These are phyloP conservation scores for Phengaris alcon DNA, from an alignment of 2,888 invertebrate species.

Conservation along the genomic window DNA sequence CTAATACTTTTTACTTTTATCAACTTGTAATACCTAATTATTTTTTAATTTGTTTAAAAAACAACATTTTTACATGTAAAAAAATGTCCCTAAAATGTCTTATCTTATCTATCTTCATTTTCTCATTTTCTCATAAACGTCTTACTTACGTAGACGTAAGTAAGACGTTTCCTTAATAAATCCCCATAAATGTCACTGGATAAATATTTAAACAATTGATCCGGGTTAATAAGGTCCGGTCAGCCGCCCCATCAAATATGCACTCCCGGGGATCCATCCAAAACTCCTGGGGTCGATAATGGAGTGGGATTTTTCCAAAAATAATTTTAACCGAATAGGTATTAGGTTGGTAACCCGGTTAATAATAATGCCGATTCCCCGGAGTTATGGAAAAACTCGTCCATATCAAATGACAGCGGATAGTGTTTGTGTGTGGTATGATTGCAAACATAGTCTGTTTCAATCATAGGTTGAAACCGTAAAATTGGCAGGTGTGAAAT, in stretches of 20 bases:
- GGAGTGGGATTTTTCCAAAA: conserved; percentile 28
- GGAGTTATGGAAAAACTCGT: not conserved
- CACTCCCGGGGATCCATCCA: not conserved
- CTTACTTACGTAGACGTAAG: not conserved
- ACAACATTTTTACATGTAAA: no score
- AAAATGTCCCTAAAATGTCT: not conserved
- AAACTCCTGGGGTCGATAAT: conserved; percentile 21
- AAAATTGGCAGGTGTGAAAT: no score
- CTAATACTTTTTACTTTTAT: no score
- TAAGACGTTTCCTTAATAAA: conserved; percentile 7
- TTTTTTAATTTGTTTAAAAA: no score
- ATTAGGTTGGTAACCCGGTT: conserved; percentile 7
- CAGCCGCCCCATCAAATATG: conserved; percentile 23
- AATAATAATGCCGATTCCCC: conserved; percentile 27
- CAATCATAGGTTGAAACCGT: no score
- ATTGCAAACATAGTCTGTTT: no score
- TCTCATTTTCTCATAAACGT: not conserved
- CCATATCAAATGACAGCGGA: no score
- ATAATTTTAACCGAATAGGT: conserved; percentile 22
- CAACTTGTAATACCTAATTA: no score
- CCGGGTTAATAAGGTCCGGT: conserved; percentile 19
- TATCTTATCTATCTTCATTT: conserved; percentile 2
- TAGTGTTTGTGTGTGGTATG: no score
- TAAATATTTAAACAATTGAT: conserved; percentile 20
- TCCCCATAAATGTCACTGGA: conserved; percentile 9